phyloP scores from a whole-genome alignment of 2,113 vertebrate genomes.

The Pipa parva region DNA sequence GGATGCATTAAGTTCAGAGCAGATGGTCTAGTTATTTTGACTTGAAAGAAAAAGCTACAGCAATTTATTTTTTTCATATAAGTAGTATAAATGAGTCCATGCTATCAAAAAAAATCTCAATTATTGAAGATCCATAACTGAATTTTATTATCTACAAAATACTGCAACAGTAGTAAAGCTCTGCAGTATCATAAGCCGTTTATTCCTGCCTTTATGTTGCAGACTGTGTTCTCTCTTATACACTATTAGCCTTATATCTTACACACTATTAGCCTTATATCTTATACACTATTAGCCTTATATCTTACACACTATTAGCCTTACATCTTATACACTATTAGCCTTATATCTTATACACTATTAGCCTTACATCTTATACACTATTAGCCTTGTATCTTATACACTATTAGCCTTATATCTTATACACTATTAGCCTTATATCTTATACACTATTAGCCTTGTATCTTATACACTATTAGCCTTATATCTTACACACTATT shows the following conservation, averaged over 20 bases:
- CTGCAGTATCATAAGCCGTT: neutral
- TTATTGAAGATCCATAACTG: slow-evolving; percentile 10
- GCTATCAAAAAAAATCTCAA: slow-evolving; percentile 13
- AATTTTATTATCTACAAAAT: slow-evolving; percentile 6
- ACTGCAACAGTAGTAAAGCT: slow-evolving; percentile 10
- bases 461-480: too few species aligned
- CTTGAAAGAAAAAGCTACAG: slow-evolving; percentile 19
- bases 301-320: too few species aligned
- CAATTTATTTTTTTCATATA: slow-evolving; percentile 2
- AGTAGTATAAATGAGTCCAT: slow-evolving; percentile 14
- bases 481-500: too few species aligned
- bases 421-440: too few species aligned
- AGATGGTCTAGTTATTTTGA: slow-evolving; percentile 24
- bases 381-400: too few species aligned
- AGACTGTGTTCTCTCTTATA: neutral
- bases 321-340: too few species aligned
- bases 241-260: too few species aligned
- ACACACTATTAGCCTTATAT: neutral
- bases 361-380: too few species aligned
- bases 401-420: too few species aligned
- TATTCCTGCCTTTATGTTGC: neutral
- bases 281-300: too few species aligned
- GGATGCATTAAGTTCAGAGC: slow-evolving; percentile 20
- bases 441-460: too few species aligned
- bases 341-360: too few species aligned